Base-by-base conservation (phyloP, 2,888 invertebrate genomes). In the Imbricaverruca yamaguchii region DNA sequence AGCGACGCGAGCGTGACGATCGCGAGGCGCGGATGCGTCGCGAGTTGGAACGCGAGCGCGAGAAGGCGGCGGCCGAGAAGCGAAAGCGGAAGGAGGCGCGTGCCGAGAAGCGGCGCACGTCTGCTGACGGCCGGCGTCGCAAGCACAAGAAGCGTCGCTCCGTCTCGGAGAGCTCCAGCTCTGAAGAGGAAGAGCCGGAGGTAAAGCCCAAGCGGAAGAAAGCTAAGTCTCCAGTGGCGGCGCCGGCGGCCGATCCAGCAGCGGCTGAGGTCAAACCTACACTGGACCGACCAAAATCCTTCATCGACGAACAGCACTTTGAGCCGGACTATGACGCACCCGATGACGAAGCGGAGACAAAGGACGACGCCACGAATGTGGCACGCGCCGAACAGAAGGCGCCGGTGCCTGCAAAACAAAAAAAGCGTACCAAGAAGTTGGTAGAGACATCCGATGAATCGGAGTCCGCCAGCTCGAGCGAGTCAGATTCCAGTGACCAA, bases 271-370 rank as follows among this genome's bases (percentile, higher is more conserved):
- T 6, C 39, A n/a, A 23, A 7, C 74, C 74, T 3, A 21, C 74
- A 1, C 55, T 74, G 18, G 74, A 74, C 13, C 74, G 74, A 18
- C 21, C 74, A 6, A 74, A 74, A 57, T 56, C 79, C 12, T 79
- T 79, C 79, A 23, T 79, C 57, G 79, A 79, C 79, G 79, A 79
- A 15, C 57, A 56, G 57, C 79, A 79, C 79, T 79, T 79, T 23
- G 79, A 79, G 79, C 79, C 79, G 13, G 79, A 79, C 79, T 79
- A 57, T n/a, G 79, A 79, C 18, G 74, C 74, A 13, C 57, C 25
- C 4, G 79, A 79, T 0, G 79, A 79, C 3, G 74, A 74, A 8
- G 23, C n/a, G 3, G 57, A 56, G 15, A 7, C 57, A 12, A 79
- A 79, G 57, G 15, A 79, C 57, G 57, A 56, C 9, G 57, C 11